These are phyloP conservation scores for Antedon mediterranea DNA, from an alignment of 53 echinoderm and acorn worm species.

Conservation along the genomic window DNA sequence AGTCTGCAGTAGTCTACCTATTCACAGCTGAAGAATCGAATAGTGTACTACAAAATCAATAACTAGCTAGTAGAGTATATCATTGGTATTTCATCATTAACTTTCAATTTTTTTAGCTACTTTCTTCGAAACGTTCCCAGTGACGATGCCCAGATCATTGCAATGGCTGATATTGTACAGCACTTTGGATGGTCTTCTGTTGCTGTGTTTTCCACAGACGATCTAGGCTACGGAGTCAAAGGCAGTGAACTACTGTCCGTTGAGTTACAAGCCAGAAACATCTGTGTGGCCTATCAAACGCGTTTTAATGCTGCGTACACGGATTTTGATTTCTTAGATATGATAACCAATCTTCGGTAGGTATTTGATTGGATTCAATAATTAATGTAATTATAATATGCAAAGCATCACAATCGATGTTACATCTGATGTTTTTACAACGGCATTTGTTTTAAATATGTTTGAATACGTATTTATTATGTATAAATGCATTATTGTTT, in stretches of 20 bases:
- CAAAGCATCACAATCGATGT: no score
- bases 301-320: slow-evolving; percentile 36
- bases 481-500: no score
- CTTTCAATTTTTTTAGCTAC: slow-evolving; percentile 30
- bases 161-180: slow-evolving; percentile 42
- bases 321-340: slow-evolving; percentile 12
- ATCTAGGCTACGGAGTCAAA: slow-evolving; percentile 48
- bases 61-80: no score
- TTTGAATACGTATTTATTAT: no score
- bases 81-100: not conserved
- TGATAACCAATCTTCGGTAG: slow-evolving; percentile 47
- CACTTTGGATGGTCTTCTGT: slow-evolving; percentile 56
- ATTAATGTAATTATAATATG: no score
- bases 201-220: slow-evolving; percentile 47
- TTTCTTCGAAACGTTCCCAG: slow-evolving; percentile 61
- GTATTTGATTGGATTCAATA: no score
- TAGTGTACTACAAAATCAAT: no score
- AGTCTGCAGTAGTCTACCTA: no score
- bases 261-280: slow-evolving; percentile 19
- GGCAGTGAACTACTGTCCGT: slow-evolving; percentile 38
- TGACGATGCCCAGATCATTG: slow-evolving; percentile 38
- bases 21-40: no score
- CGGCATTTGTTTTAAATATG: not conserved
- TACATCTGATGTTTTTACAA: not conserved
- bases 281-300: slow-evolving; percentile 57